These are phyloP conservation scores for Ctenomys sociabilis DNA, from an alignment of 2,113 vertebrate genomes.

Conservation along the genomic window DNA sequence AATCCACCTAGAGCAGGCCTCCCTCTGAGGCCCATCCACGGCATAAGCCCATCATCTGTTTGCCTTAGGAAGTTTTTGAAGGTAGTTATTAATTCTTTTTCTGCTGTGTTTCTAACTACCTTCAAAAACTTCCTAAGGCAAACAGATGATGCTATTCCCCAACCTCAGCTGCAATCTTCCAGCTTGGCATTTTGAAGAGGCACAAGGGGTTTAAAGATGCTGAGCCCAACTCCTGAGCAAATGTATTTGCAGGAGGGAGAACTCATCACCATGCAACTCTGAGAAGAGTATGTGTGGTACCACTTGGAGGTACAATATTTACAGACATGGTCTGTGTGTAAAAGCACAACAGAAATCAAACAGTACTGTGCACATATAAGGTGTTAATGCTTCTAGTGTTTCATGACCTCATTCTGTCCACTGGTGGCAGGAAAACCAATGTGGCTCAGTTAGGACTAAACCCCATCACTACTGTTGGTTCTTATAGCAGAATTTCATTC, in stretches of 20 bases:
- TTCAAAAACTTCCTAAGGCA: neutral
- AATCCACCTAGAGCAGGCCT: neutral
- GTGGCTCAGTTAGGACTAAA: neutral
- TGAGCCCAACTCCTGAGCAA: neutral
- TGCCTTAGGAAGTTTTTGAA: too few relatives aligned
- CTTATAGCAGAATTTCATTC: neutral
- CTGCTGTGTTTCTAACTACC: too few relatives aligned
- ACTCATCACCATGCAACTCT: neutral
- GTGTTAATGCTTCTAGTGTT: neutral
- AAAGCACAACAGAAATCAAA: neutral
- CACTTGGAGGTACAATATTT: neutral
- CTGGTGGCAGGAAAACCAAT: constrained; percentile 18
- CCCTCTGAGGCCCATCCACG: neutral
- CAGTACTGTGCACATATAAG: neutral
- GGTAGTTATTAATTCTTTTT: too few relatives aligned
- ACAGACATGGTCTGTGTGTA: neutral
- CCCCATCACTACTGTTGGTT: neutral
- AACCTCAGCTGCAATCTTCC: neutral
- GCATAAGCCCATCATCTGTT: neutral
- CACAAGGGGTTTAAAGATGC: neutral
- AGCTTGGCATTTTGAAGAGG: neutral
- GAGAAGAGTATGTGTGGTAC: neutral
- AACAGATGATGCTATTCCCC: neutral
- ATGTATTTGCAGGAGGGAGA: neutral
- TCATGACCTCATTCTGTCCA: neutral